phyloP scores from a whole-genome alignment of 1,140 invertebrate species.

The Drosophila micromelanica region DNA sequence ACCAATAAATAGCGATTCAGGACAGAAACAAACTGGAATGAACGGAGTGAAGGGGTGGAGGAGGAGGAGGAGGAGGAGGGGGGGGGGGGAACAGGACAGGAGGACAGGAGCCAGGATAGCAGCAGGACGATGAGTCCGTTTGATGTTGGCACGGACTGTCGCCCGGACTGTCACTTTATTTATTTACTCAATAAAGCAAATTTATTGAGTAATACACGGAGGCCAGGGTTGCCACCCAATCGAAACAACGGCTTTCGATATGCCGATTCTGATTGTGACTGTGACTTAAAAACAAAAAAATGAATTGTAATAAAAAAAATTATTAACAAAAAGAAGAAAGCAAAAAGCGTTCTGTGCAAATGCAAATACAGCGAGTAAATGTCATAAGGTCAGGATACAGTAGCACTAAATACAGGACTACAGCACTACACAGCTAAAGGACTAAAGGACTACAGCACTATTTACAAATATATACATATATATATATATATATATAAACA shows the following conservation, averaged over 20 bases:
- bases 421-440: conserved; percentile 6
- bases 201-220: conserved; percentile 74
- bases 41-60: neutral
- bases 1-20: conserved; percentile 42
- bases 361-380: conserved; percentile 77
- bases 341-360: conserved; percentile 53
- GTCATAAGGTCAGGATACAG: conserved; percentile 74
- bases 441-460: conserved; percentile 2
- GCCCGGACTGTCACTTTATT: conserved; percentile 65
- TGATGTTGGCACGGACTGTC: conserved; percentile 43
- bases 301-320: conserved; percentile 2
- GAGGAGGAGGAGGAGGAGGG: neutral
- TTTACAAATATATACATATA: neutral
- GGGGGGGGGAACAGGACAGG: neutral
- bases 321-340: neutral
- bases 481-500: neutral
- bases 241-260: conserved; percentile 17
- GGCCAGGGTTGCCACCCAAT: neutral
- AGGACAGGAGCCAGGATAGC: conserved; percentile 22
- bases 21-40: neutral
- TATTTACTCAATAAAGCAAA: conserved; percentile 82
- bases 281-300: conserved; percentile 4
- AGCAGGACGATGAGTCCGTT: conserved; percentile 29
- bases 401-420: conserved; percentile 60
- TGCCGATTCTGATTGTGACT: conserved; percentile 15